phyloP scores from a whole-genome alignment of 2,113 vertebrate species.

The Misgurnus anguillicaudatus region DNA sequence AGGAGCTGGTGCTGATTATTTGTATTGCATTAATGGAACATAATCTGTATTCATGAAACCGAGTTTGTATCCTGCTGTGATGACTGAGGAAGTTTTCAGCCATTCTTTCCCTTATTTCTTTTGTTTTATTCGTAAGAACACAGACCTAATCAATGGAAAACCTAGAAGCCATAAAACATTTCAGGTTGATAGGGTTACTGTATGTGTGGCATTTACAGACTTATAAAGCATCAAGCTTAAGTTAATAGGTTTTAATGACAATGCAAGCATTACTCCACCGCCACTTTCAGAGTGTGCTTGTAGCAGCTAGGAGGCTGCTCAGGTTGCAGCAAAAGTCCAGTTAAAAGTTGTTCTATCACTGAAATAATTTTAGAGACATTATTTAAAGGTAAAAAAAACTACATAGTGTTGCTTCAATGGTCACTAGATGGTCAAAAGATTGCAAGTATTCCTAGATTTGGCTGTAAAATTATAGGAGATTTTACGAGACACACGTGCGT shows the following conservation, averaged over 20 bases:
- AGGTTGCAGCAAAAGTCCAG: too few species aligned
- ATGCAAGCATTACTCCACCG: too few species aligned
- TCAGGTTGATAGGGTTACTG: background rate
- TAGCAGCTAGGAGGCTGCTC: too few species aligned
- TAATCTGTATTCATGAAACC: constrained; percentile 28
- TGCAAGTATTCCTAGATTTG: too few species aligned
- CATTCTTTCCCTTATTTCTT: background rate
- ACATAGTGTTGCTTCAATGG: too few species aligned
- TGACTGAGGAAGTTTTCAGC: constrained; percentile 7
- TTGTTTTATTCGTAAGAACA: background rate
- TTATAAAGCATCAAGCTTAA: constrained; percentile 2
- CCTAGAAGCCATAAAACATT: background rate
- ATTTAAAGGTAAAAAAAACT: too few species aligned
- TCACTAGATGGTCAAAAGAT: too few species aligned
- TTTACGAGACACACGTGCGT: too few species aligned
- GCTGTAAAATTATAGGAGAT: too few species aligned
- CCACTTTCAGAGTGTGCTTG: too few species aligned
- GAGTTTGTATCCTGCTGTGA: constrained; percentile 22
- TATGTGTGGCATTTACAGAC: constrained; percentile 21
- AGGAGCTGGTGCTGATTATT: constrained; percentile 12
- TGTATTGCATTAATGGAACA: constrained; percentile 28
- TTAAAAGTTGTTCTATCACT: too few species aligned
- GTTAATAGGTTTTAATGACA: background rate
- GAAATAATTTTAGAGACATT: too few species aligned
- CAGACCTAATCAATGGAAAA: background rate